Evolutionary conservation across 2,797 vertebrate genomes (phyloP), one percentile per base, ranked within the genome.

Genomic region (Garrulus glandarius): DNA sequence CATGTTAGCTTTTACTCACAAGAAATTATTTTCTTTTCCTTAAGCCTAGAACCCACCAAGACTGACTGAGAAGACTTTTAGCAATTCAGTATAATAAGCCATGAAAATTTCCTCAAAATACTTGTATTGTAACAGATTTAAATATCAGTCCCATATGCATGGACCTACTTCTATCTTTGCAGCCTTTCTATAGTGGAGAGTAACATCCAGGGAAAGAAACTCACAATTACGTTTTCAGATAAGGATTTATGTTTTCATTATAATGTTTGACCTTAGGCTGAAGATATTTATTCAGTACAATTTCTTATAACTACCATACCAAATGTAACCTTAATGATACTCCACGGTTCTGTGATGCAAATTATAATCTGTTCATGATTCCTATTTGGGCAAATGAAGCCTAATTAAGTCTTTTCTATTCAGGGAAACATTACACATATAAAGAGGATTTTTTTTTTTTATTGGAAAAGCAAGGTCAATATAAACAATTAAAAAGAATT

Each of bases 351-450:
- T 95, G 78, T 5, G 63, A 96, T 94, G 87, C 87, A 95, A 97
- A 97, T 97, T 95, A 86, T 95, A 95, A 94, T 91, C 76, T 93
- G 77, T 85, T 97, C 86, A 95, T 96, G 95, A 93, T 81, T 44
- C 50, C 44, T 68, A 70, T 86, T 86, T 67, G 56, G 71, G 75
- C 63, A 95, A 86, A 94, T 94, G 76, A 93, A 86, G 53, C 32
- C 46, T 93, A 94, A 96, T 82, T 90, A 89, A 77, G 37, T 76
- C 71, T 96, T 95, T 89, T 91, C 63, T 82, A 85, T 92, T 93
- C 77, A 56, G 91, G 72, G 84, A 76, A 84, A 93, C 60, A 84
- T 89, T 92, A 57, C 9, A 56, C 52, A 94, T 81, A 94, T 34
- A 65, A 80, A 55, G 55, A 67, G 24, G 43, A 53, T 49, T 84